phyloP scores from a whole-genome alignment of 2,113 vertebrate species.

The Oreochromis niloticus region DNA sequence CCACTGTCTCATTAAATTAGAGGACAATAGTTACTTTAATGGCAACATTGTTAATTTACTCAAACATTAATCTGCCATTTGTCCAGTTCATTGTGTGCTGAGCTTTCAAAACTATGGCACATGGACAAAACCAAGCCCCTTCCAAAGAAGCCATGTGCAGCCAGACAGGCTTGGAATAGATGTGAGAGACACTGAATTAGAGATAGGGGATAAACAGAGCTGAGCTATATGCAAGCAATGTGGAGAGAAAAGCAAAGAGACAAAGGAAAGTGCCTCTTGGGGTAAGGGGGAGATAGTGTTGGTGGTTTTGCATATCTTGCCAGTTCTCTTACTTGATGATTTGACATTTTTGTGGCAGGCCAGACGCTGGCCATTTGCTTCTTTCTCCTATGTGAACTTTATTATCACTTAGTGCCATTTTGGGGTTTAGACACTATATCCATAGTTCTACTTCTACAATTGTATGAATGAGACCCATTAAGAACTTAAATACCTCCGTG shows the following conservation, averaged over 20 bases:
- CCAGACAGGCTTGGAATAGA: constrained; percentile 31
- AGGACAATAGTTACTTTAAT: constrained; percentile 51
- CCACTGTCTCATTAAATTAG: constrained; percentile 57
- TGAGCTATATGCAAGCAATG: constrained; percentile 11
- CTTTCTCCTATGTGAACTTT: constrained; percentile 47
- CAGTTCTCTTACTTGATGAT: constrained; percentile 45
- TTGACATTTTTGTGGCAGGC: constrained; percentile 44
- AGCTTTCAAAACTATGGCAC: constrained; percentile 47
- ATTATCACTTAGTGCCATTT: constrained; percentile 22
- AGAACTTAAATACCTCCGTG: background rate
- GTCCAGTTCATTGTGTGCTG: constrained; percentile 48
- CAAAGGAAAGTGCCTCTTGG: background rate
- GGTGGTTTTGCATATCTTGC: constrained; percentile 10
- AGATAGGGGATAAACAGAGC: background rate
- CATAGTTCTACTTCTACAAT: background rate
- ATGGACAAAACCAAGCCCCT: constrained; percentile 1
- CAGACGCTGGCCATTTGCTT: constrained; percentile 24
- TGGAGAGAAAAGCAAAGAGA: constrained; percentile 7
- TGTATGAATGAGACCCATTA: background rate
- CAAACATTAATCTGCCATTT: constrained; percentile 54
- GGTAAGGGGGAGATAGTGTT: background rate
- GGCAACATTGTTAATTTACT: constrained; percentile 55
- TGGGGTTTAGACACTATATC: background rate
- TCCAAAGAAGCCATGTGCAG: constrained; percentile 5
- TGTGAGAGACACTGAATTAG: constrained; percentile 14